These are phyloP conservation scores for Furnarius figulus DNA, from an alignment of 2,113 vertebrate genomes.

Conservation along the genomic window DNA sequence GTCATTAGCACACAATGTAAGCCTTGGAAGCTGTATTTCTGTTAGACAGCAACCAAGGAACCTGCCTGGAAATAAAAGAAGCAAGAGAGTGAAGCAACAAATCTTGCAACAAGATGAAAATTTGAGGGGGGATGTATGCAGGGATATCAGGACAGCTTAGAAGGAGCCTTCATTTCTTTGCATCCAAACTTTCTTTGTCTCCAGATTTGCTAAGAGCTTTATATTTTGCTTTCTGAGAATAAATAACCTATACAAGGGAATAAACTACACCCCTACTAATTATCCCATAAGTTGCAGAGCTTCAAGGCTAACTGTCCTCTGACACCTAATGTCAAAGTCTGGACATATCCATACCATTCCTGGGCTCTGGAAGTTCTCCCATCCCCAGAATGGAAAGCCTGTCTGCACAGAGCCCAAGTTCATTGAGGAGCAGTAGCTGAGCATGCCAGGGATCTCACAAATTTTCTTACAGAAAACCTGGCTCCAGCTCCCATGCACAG, in stretches of 20 bases:
- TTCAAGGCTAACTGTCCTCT: neutral
- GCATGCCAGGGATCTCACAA: neutral
- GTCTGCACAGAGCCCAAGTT: neutral
- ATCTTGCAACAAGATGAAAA: neutral
- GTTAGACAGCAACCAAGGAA: neutral
- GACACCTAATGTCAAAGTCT: neutral
- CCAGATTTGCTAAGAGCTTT: neutral
- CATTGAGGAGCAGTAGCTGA: neutral
- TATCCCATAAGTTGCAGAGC: neutral
- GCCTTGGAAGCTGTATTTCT: neutral
- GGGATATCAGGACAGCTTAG: neutral
- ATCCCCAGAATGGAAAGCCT: neutral
- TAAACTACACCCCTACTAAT: neutral
- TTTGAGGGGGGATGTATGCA: neutral
- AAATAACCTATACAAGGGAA: neutral
- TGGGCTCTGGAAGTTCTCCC: neutral
- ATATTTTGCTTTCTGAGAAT: neutral
- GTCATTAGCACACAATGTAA: neutral
- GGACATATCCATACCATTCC: neutral
- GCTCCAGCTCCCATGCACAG: neutral
- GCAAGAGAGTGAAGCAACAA: neutral
- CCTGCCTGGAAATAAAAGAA: neutral
- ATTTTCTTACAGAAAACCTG: neutral
- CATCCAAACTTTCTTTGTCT: neutral
- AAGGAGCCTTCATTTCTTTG: neutral